Evolutionary conservation across 2,888 invertebrate species (phyloP), one percentile per base, ranked within the genome.

Genomic region (Diachrysia chrysitis): DNA sequence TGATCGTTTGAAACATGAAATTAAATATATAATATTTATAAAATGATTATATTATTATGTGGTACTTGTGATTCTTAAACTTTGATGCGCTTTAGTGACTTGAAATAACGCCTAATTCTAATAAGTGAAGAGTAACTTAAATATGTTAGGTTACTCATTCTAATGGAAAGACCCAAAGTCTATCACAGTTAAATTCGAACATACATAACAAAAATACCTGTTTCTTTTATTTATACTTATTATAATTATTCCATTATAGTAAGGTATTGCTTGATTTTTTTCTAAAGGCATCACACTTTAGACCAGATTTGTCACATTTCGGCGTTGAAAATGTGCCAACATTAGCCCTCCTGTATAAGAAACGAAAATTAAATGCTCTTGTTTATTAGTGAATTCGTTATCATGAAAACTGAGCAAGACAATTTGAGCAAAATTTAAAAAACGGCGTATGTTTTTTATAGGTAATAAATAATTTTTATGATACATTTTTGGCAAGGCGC

Each of bases 401-500:
- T 60, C 37, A 74, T 67, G 69, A 73, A 65, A 73, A 78, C 76
- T 92, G 91, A 93, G 92, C 92, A 92, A 86, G 81, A 78, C 70
- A 71, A 64, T 76, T 88, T 89, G 89, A 90, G 89, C 90, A 87
- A 88, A 70, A 63, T 66, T 68, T 67, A 62, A 72, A 73, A 73
- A 77, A 77, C 73, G 77, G 78, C 65, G 76, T 69, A 76, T 62
- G 81, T 75, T 68, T 72, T 77, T 68, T 67, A 81, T 71, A 78
- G 81, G 81, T 78, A 85, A 86, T 85, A 86, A 83, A 83, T 81
- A 76, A 53, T 63, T 69, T 73, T 70, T 66, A 72, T 69, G 76
- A 68, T 76, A 77, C 63, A 73, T 92, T 92, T 94, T 94, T 94
- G 95, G 94, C 94, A 95, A 94, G 94, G 90, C 87, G 89, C 87